phyloP scores from a whole-genome alignment of 2,888 invertebrate genomes.

The Arrhopalites spinosus region DNA sequence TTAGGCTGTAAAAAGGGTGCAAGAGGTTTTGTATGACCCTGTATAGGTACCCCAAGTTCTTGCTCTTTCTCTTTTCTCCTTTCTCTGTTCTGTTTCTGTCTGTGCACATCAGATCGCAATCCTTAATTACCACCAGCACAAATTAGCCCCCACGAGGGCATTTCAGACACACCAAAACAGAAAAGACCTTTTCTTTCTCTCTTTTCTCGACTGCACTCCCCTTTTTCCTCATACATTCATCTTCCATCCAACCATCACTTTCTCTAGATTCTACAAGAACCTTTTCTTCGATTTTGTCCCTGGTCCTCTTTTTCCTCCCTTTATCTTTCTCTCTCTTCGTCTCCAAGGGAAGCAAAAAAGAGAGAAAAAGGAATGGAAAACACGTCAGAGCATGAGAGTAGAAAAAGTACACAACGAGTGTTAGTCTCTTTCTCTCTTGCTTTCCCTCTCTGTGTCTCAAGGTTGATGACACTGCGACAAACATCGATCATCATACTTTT shows the following conservation, averaged over 20 bases:
- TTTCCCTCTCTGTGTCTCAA: background rate
- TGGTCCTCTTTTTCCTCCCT: slow-evolving; percentile 25
- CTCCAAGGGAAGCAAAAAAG: background rate
- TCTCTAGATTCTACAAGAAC: slow-evolving; percentile 14
- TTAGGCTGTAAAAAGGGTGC: too few relatives aligned
- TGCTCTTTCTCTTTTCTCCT: slow-evolving; percentile 26
- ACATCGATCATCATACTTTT: slow-evolving; percentile 4
- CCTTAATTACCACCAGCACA: slow-evolving; percentile 51
- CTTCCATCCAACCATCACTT: slow-evolving; percentile 42
- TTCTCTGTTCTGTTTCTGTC: slow-evolving; percentile 17
- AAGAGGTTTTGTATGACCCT: too few relatives aligned
- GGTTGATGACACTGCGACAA: background rate
- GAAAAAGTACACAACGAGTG: too few relatives aligned
- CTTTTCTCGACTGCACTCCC: slow-evolving; percentile 10
- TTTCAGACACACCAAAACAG: slow-evolving; percentile 30
- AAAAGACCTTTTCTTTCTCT: slow-evolving; percentile 26
- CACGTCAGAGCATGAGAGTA: too few relatives aligned
- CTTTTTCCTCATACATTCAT: slow-evolving; percentile 32
- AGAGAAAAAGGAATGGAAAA: background rate
- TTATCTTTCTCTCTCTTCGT: slow-evolving; percentile 20
- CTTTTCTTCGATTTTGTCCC: slow-evolving; percentile 32
- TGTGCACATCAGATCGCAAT: slow-evolving; percentile 42
- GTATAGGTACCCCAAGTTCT: slow-evolving; percentile 37
- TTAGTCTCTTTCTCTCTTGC: too few relatives aligned
- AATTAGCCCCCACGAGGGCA: slow-evolving; percentile 42